These are phyloP conservation scores for Melanostoma mellinum DNA, from an alignment of 2,888 invertebrate genomes.

Conservation along the genomic window DNA sequence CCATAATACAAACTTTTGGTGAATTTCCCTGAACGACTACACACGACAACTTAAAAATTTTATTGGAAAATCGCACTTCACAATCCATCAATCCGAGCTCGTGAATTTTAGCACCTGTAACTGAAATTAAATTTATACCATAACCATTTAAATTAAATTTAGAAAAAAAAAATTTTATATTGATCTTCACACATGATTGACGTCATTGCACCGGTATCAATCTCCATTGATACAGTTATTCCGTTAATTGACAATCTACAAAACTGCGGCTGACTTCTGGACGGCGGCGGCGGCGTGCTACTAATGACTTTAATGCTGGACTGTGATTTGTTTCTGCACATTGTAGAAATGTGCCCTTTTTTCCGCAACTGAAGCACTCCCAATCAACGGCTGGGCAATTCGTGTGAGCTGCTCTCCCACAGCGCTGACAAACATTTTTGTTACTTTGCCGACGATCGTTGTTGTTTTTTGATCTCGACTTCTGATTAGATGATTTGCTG, in stretches of 20 bases:
- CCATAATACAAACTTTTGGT: background rate
- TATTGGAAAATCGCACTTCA: background rate
- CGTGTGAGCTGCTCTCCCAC: too few species aligned
- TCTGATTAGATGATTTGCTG: too few species aligned
- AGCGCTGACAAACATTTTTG: too few species aligned
- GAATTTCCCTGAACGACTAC: background rate
- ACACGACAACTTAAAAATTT: background rate
- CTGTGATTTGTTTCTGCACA: too few species aligned
- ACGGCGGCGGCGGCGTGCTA: background rate
- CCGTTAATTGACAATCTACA: constrained; percentile 1
- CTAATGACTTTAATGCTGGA: background rate
- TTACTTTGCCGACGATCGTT: too few species aligned
- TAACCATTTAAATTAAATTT: background rate
- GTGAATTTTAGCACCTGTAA: constrained; percentile 1
- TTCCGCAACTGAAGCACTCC: too few species aligned
- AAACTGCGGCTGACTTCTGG: constrained; percentile 2
- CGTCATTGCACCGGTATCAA: constrained; percentile 3
- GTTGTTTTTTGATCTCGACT: too few species aligned
- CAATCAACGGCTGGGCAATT: too few species aligned
- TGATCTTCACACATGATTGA: constrained; percentile 6
- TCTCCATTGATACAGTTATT: background rate
- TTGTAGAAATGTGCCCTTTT: too few species aligned
- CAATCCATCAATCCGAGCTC: constrained; percentile 1
- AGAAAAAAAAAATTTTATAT: constrained; percentile 3
- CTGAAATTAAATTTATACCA: background rate